Evolutionary conservation across 2,888 invertebrate species (phyloP).

Genomic region (Antitype chi): DNA sequence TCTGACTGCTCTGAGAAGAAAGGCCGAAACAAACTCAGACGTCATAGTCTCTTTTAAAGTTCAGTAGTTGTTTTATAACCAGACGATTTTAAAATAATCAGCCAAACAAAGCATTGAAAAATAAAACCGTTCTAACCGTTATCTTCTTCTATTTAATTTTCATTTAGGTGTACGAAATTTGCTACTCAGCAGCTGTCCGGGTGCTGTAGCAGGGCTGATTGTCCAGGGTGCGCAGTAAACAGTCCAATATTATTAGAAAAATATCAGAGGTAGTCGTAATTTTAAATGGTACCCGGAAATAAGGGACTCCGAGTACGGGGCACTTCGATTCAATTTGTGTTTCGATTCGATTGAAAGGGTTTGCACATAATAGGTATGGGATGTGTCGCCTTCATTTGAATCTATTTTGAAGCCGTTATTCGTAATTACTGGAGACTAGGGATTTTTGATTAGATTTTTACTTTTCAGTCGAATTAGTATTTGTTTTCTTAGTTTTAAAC

Average conservation of each 20-base stretch:
- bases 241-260: slow-evolving; percentile 41
- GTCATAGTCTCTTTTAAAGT: too few relatives aligned
- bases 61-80: background rate
- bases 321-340: slow-evolving; percentile 55
- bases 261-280: slow-evolving; percentile 51
- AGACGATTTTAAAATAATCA: background rate
- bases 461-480: slow-evolving; percentile 8
- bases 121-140: background rate
- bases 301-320: slow-evolving; percentile 44
- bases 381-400: slow-evolving; percentile 55
- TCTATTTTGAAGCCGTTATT: slow-evolving; percentile 47
- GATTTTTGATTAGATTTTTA: slow-evolving; percentile 2
- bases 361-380: slow-evolving; percentile 52
- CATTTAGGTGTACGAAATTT: background rate
- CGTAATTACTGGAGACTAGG: slow-evolving; percentile 46
- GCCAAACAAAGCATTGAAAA: background rate
- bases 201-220: background rate
- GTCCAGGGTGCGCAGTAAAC: slow-evolving; percentile 11
- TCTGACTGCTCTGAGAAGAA: too few relatives aligned
- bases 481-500: background rate
- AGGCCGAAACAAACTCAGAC: too few relatives aligned
- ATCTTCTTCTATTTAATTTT: background rate
- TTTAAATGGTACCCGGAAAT: slow-evolving; percentile 57
- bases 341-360: slow-evolving; percentile 54
- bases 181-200: background rate